Evolutionary conservation across 2,888 invertebrate species (phyloP).

Genomic region (Terebella lapidaria): DNA sequence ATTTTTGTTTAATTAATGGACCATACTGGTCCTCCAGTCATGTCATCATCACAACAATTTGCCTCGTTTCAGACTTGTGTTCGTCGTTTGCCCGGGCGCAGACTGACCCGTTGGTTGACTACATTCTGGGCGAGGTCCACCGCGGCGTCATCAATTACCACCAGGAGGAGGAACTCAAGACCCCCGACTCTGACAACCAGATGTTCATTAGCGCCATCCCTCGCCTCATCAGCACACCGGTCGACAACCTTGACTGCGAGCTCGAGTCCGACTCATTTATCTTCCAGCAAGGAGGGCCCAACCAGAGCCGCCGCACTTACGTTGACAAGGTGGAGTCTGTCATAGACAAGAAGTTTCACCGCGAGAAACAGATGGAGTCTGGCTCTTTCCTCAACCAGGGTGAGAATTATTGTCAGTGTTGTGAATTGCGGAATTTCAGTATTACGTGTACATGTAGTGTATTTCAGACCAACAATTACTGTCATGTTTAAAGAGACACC

Average conservation of each 20-base stretch:
- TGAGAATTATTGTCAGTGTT: too few species aligned
- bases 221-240: neutral
- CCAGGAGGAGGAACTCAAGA: conserved; percentile 1
- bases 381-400: too few species aligned
- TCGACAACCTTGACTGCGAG: neutral
- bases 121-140: conserved; percentile 37
- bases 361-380: too few species aligned
- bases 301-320: too few species aligned
- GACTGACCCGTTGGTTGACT: conserved; percentile 32
- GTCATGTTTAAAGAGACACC: too few species aligned
- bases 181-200: conserved; percentile 9
- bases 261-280: neutral
- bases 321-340: too few species aligned
- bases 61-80: conserved; percentile 31
- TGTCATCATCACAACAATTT: neutral
- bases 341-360: too few species aligned
- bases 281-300: neutral
- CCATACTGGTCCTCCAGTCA: too few species aligned
- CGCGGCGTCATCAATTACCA: conserved; percentile 27
- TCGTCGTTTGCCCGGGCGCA: conserved; percentile 35
- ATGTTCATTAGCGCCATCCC: neutral
- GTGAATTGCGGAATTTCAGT: too few species aligned
- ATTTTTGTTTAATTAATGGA: too few species aligned
- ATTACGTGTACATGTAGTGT: too few species aligned
- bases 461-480: too few species aligned